phyloP scores from a whole-genome alignment of 30 jellyfish, hydroid and myxozoan genomes.

The Aurelia sp. region DNA sequence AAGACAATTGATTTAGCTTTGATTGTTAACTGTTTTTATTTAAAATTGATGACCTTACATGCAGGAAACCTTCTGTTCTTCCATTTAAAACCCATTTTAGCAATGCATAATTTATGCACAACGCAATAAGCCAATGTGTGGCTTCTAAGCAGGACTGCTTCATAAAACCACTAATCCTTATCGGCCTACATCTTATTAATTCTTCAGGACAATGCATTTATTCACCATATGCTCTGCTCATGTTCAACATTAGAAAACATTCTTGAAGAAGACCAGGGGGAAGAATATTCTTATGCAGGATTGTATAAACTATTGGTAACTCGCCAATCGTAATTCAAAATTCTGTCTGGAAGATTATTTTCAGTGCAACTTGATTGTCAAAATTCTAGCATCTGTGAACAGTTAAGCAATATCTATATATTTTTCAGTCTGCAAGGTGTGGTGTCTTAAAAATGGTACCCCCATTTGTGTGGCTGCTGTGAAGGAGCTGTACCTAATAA shows the following conservation, averaged over 20 bases:
- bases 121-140: slow-evolving; percentile 32
- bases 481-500: too few species aligned
- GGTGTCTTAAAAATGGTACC: too few species aligned
- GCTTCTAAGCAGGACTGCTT: slow-evolving; percentile 2
- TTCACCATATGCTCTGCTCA: neutral
- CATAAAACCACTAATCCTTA: neutral
- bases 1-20: neutral
- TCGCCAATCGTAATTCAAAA: too few species aligned
- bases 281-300: too few species aligned
- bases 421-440: too few species aligned
- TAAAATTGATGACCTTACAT: slow-evolving; percentile 1
- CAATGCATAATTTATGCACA: slow-evolving; percentile 36
- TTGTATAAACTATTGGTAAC: too few species aligned
- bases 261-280: too few species aligned
- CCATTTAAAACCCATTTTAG: slow-evolving; percentile 19
- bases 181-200: slow-evolving; percentile 26
- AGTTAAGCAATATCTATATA: too few species aligned
- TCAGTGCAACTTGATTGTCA: too few species aligned
- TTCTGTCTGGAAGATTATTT: too few species aligned
- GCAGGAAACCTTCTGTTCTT: slow-evolving; percentile 23
- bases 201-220: neutral
- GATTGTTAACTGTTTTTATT: neutral
- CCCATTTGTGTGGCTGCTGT: too few species aligned
- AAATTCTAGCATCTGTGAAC: too few species aligned
- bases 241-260: neutral